Conservation (phyloP, 2,888 invertebrate genomes). For the Zaprionus lineosus region DNA sequence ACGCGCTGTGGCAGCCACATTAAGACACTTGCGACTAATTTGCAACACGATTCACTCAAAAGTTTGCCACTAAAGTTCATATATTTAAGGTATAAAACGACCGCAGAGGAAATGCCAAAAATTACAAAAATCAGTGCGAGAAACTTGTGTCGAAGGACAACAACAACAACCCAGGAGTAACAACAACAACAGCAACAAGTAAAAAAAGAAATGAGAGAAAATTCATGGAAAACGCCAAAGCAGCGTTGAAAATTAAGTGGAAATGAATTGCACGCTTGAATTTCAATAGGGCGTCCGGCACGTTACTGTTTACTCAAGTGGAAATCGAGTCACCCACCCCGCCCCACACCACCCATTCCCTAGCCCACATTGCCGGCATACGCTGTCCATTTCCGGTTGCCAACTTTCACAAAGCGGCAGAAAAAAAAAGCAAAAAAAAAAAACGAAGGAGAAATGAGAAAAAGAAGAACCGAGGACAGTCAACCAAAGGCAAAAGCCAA, state of each 20-base stretch:
- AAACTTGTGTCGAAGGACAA: conserved; percentile 27
- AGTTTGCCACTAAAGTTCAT: conserved; percentile 34
- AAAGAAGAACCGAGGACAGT: conserved; percentile 40
- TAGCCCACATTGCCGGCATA: not conserved
- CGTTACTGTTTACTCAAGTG: conserved; percentile 79
- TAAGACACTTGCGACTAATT: conserved; percentile 70
- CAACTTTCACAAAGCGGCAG: conserved; percentile 60
- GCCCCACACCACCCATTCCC: not conserved
- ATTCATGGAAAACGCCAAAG: conserved; percentile 21
- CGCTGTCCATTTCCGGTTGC: conserved; percentile 61
- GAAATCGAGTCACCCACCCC: conserved; percentile 71
- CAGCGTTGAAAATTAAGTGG: conserved; percentile 78
- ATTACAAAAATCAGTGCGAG: conserved; percentile 41
- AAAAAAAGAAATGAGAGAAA: not conserved
- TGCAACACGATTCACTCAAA: conserved; percentile 60
- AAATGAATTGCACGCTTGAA: conserved; percentile 79
- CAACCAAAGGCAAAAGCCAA: conserved; percentile 18
- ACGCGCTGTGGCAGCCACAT: conserved; percentile 31
- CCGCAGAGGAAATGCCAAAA: conserved; percentile 63
- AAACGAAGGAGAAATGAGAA: conserved; percentile 36
- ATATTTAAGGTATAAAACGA: conserved; percentile 15
- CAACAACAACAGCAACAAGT: no score
- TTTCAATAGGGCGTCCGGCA: conserved; percentile 78
- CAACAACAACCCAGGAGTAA: no score
- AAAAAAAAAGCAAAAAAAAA: conserved; percentile 34